These are phyloP conservation scores for Achlya flavicornis DNA, from an alignment of 2,888 invertebrate genomes.

Conservation along the genomic window DNA sequence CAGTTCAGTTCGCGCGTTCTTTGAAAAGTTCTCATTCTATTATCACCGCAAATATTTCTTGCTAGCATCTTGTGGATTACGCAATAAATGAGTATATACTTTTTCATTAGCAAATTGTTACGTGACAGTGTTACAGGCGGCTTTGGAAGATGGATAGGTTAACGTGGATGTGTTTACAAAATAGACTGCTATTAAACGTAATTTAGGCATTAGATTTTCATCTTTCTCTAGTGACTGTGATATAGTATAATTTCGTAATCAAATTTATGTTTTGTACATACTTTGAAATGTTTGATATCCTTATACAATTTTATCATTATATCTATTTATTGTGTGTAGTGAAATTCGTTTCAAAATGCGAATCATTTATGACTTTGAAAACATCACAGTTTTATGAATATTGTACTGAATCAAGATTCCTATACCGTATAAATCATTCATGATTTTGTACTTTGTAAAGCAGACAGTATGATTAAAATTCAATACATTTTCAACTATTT, in stretches of 20 bases:
- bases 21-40: not conserved
- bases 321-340: conserved; percentile 68
- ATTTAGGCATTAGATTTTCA: conserved; percentile 66
- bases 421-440: conserved; percentile 45
- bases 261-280: conserved; percentile 75
- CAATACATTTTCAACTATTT: conserved; percentile 55
- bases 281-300: conserved; percentile 77
- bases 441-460: conserved; percentile 59
- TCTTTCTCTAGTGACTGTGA: conserved; percentile 82
- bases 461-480: conserved; percentile 63
- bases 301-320: conserved; percentile 79
- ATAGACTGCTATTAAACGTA: conserved; percentile 74
- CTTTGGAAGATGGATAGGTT: conserved; percentile 57
- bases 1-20: too few species aligned
- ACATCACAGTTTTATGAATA: conserved; percentile 49
- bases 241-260: conserved; percentile 79
- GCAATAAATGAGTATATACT: not conserved
- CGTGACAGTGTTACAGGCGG: conserved; percentile 49
- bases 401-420: conserved; percentile 61
- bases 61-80: not conserved
- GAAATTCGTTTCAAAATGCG: conserved; percentile 37
- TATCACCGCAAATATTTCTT: not conserved
- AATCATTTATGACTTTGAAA: conserved; percentile 39
- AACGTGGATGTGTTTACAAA: conserved; percentile 64
- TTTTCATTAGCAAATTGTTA: conserved; percentile 20